These are phyloP conservation scores for Danaus chrysippus DNA, from an alignment of 2,888 invertebrate genomes.

Conservation along the genomic window DNA sequence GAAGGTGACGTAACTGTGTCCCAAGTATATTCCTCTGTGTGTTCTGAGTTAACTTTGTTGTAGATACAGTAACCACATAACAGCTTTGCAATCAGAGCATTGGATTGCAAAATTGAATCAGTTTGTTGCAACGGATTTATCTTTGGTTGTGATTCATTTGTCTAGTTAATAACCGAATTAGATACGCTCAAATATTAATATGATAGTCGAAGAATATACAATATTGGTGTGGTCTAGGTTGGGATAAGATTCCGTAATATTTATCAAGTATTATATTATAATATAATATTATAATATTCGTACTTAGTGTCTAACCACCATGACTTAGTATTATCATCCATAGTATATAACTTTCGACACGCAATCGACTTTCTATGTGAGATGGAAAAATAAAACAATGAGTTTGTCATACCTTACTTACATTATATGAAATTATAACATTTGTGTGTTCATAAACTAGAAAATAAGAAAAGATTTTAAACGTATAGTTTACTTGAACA, in stretches of 20 bases:
- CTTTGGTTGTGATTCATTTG: constrained; percentile 25
- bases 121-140: constrained; percentile 50
- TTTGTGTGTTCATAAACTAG: constrained; percentile 14
- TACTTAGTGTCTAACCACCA: not conserved
- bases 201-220: too few relatives aligned
- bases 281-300: too few relatives aligned
- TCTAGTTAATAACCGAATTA: too few relatives aligned
- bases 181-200: too few relatives aligned
- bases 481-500: too few relatives aligned
- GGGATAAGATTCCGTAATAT: too few relatives aligned
- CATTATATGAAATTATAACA: constrained; percentile 16
- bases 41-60: not conserved
- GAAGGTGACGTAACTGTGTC: not conserved
- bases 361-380: constrained; percentile 32
- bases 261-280: too few relatives aligned
- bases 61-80: constrained; percentile 2
- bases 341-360: constrained; percentile 24
- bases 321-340: constrained; percentile 13
- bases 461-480: constrained; percentile 18
- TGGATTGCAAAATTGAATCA: constrained; percentile 72
- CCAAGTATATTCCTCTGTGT: constrained; percentile 1
- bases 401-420: constrained; percentile 21
- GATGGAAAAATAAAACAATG: constrained; percentile 28
- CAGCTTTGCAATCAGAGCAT: constrained; percentile 70
- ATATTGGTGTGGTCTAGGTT: too few relatives aligned